Evolutionary conservation across 64 coral and sea anemone genomes (phyloP).

Genomic region (Exaiptasia diaphana): DNA sequence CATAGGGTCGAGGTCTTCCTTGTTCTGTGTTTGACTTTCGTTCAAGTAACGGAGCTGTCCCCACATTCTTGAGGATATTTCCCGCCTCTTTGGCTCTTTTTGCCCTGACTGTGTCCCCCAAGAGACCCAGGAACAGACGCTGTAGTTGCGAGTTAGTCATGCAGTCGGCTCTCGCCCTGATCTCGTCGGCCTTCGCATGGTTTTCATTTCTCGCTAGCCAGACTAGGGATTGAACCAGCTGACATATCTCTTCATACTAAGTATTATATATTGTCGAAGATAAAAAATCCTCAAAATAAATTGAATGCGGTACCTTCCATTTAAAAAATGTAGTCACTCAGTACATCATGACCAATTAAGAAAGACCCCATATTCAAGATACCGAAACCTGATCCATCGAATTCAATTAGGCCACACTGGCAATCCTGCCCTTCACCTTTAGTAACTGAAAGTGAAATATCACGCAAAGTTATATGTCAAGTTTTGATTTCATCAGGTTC

Average conservation of each 20-base stretch:
- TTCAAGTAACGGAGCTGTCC: background rate
- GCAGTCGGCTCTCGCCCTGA: no score
- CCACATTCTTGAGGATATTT: background rate
- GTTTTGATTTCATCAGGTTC: no score
- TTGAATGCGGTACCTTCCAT: conserved; percentile 46
- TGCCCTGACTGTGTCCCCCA: background rate
- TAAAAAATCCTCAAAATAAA: no score
- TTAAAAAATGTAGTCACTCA: conserved; percentile 27
- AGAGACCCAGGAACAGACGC: no score
- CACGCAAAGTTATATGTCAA: no score
- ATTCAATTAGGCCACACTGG: background rate
- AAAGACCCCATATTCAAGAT: conserved; percentile 20
- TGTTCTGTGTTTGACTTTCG: background rate
- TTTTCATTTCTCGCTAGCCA: background rate
- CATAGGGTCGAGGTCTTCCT: background rate
- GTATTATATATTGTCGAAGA: no score
- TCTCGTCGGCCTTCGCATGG: no score
- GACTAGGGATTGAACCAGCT: background rate
- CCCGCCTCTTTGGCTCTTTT: background rate
- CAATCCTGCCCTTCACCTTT: background rate
- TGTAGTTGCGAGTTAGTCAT: no score
- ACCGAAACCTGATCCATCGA: background rate
- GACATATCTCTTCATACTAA: no score
- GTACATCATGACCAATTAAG: conserved; percentile 13
- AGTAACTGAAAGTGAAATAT: conserved; percentile 1